Evolutionary conservation across 2,797 vertebrate species (phyloP), one percentile per base, ranked within the genome.

Genomic region (Intellagama lesueurii): DNA sequence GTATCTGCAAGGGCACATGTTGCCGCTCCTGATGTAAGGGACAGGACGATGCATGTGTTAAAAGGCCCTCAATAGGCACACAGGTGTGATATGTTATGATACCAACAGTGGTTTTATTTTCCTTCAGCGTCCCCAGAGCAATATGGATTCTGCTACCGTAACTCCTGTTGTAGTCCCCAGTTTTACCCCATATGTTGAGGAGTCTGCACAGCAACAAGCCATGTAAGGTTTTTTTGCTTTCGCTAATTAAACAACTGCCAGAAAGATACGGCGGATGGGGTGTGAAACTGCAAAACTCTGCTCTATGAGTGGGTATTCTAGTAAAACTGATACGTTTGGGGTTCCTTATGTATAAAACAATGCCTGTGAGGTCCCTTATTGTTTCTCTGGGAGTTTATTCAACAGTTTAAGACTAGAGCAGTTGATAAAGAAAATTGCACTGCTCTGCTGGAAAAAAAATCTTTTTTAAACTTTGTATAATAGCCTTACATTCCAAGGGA

Each of bases 121-220:
- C 83, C 26, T 28, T 8, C 81, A 91, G 93, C 88, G 90, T 88
- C 92, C 96, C 81, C 91, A 28, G 22, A 90, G 87, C 81, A 47
- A 2, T 32, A 30, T 40, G 1, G 78, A 12, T 28, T 76, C 94
- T 4, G 79, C 60, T 40, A 0, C 32, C 11, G 87, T 92, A 22
- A 8, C 76, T 47, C 49, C 94, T 4, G 60, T 9, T 32, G 3
- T 73, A 0, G 12, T 93, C 68, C 97, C 97, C 76, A 96, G 89
- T 72, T 99, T 99, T 94, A 98, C 98, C 44, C 99, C 98, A 0
- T 99, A 98, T 88, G 98, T 99, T 89, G 99, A 99, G 35, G 98
- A 99, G 92, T 96, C 96, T 12, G 98, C 98, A 91, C 96, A 97
- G 88, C 98, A 97, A 26, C 98, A 98, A 86, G 96, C 96, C 77